phyloP scores from a whole-genome alignment of 2,888 invertebrate genomes.

The Oscheius sp. region DNA sequence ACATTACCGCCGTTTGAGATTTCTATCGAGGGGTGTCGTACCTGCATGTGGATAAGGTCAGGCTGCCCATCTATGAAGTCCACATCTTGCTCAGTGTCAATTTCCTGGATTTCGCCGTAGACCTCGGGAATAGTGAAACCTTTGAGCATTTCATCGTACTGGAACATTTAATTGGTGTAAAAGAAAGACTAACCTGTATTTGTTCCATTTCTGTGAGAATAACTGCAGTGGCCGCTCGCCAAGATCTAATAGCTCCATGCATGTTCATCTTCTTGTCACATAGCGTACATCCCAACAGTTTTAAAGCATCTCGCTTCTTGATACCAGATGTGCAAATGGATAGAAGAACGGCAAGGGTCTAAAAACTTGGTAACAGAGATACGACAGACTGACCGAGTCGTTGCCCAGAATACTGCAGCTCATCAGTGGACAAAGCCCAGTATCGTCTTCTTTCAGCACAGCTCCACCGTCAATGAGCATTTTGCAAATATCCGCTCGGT shows the following conservation, averaged over 20 bases:
- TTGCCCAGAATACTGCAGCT: constrained; percentile 86
- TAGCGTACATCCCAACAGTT: constrained; percentile 55
- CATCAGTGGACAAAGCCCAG: constrained; percentile 91
- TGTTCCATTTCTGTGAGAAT: constrained; percentile 37
- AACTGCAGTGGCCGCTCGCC: constrained; percentile 51
- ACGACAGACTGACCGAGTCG: constrained; percentile 24
- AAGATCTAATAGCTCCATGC: constrained; percentile 80
- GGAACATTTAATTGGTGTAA: background rate
- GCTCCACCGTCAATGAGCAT: constrained; percentile 88
- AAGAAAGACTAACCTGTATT: constrained; percentile 9
- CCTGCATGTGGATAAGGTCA: constrained; percentile 39
- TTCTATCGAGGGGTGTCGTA: background rate
- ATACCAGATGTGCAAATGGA: constrained; percentile 24
- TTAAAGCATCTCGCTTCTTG: constrained; percentile 52
- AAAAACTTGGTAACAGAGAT: background rate
- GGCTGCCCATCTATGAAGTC: constrained; percentile 24
- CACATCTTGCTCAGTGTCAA: constrained; percentile 28
- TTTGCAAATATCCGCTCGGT: constrained; percentile 90
- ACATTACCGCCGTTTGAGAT: background rate
- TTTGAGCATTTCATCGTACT: background rate
- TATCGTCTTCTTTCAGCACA: constrained; percentile 82
- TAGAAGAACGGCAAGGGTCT: constrained; percentile 46
- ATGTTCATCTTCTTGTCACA: constrained; percentile 62
- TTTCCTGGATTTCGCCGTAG: constrained; percentile 29
- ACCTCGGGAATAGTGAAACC: constrained; percentile 18